Conservation (phyloP, 2,888 invertebrate genomes). For the Lamellibrachia satsuma region DNA sequence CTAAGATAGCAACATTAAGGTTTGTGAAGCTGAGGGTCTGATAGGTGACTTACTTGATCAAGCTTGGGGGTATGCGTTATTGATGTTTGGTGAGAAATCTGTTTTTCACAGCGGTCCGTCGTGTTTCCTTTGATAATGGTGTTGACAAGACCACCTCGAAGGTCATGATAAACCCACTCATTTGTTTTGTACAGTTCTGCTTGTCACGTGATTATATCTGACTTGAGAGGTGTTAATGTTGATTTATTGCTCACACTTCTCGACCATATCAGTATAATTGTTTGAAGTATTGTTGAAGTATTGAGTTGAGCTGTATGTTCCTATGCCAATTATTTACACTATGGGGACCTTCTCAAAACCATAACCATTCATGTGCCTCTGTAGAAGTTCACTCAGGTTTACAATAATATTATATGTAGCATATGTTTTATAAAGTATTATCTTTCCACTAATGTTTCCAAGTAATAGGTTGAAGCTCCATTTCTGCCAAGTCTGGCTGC, state of each 20-base stretch:
- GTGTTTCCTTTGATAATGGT: not conserved
- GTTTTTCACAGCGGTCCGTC: not conserved
- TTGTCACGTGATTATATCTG: not conserved
- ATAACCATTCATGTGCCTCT: not conserved
- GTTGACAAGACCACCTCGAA: not conserved
- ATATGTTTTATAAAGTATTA: not conserved
- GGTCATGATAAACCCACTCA: not conserved
- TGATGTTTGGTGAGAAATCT: not conserved
- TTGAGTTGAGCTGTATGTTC: not conserved
- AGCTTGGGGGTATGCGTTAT: not conserved
- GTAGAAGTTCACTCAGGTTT: not conserved
- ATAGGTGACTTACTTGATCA: no score
- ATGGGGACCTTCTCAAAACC: not conserved
- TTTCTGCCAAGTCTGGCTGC: not conserved
- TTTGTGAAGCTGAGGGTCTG: no score
- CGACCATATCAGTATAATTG: not conserved
- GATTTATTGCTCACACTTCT: not conserved
- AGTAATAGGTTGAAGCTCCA: not conserved
- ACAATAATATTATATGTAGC: not conserved
- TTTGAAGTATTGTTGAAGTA: not conserved
- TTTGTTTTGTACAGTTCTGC: not conserved
- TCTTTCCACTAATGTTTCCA: not conserved
- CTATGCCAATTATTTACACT: not conserved
- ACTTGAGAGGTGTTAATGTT: not conserved
- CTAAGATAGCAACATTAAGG: no score